Conservation (phyloP, 2,113 vertebrate species). For the Epinephelus lanceolatus region DNA sequence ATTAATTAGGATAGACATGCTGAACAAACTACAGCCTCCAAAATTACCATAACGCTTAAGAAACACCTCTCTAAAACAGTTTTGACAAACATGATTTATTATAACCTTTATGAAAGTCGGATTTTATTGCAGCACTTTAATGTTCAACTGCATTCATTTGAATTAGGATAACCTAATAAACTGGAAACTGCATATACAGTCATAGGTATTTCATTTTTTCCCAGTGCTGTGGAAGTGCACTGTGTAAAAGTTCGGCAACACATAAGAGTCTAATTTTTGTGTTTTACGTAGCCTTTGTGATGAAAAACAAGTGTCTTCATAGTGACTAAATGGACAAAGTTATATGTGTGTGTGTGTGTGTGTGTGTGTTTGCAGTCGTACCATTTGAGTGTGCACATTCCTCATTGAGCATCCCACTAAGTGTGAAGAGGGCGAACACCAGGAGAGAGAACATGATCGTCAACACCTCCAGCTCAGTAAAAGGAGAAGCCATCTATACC, state of each 20-base stretch:
- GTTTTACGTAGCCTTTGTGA: no score
- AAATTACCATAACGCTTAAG: background rate
- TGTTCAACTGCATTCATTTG: background rate
- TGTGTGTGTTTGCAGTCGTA: constrained; percentile 54
- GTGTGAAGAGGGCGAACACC: constrained; percentile 79
- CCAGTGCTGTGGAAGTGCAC: background rate
- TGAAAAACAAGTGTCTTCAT: background rate
- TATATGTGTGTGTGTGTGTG: constrained; percentile 1
- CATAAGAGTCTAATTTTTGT: no score
- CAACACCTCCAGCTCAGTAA: constrained; percentile 76
- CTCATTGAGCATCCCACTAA: constrained; percentile 76
- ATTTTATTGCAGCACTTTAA: background rate
- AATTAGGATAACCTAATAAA: background rate
- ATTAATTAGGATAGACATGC: background rate
- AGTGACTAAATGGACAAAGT: background rate
- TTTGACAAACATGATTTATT: background rate
- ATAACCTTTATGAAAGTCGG: background rate
- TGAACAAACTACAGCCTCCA: background rate
- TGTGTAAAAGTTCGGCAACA: background rate
- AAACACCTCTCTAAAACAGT: background rate
- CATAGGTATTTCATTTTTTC: no score
- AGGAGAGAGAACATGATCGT: constrained; percentile 77
- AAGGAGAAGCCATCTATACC: constrained; percentile 65
- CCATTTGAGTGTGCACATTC: constrained; percentile 39
- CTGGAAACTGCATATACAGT: no score